Evolutionary conservation across 2,888 invertebrate genomes (phyloP), one percentile per base, ranked within the genome.

Genomic region (Bellardia pandia): DNA sequence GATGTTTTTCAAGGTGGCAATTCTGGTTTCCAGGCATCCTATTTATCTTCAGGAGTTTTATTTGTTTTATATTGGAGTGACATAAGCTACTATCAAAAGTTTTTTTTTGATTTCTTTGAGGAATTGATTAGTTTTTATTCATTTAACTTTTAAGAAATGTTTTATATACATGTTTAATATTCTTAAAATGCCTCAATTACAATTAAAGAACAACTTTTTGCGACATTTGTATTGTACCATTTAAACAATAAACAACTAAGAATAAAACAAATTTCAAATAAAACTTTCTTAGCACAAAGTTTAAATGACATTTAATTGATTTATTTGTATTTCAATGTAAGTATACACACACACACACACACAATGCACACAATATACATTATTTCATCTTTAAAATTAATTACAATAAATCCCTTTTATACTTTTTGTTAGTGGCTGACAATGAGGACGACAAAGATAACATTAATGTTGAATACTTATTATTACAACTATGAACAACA

Each of bases 361-460:
- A 33, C 3, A 33, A 33, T 37, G 6, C 37, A 37, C 37, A 37
- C 37, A 37, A 37, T 30, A 30, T 33, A 68, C n/a, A 14, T 68
- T 48, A 53, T 76, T 62, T 53, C 13, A 40, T 40, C 64, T 75
- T 62, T 75, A 33, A 45, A 51, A 53, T 78, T 69, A 78, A 68
- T 68, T 68, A 78, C 58, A 78, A 58, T 56, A 78, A 78, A 71
- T 78, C 51, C 60, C 33, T 6, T 68, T 66, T 56, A n/a, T 51
- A 69, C 8, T 14, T 53, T 71, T 71, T 60, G 69, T 71, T 53
- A 37, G 51, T 53, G 33, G 5, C n/a, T 71, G 51, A 71, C 33
- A 60, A 60, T 60, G 60, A 60, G 33, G 9, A 37, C 33, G 33
- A n/a, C 14, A 14, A 33, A 60, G 60, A 60, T 62, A 75, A 51